These are phyloP conservation scores for Rhagologus leucostigma DNA, from an alignment of 2,113 vertebrate species.

Conservation along the genomic window DNA sequence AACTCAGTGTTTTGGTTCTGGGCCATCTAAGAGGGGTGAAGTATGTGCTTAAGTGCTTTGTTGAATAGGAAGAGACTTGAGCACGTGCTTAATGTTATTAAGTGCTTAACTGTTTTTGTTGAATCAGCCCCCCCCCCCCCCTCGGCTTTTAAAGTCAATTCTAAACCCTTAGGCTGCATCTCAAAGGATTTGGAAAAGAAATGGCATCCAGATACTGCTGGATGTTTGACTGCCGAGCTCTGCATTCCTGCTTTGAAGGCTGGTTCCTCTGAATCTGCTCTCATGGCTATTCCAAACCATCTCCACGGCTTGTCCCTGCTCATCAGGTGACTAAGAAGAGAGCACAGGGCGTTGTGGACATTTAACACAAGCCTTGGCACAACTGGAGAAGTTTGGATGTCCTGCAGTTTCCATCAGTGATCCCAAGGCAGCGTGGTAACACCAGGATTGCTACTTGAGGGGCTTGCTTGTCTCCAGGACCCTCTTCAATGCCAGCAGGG, in stretches of 20 bases:
- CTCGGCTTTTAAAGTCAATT: conserved; percentile 36
- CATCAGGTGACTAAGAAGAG: not conserved
- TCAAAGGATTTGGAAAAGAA: conserved; percentile 51
- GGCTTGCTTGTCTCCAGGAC: not conserved
- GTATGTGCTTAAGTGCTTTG: conserved; percentile 17
- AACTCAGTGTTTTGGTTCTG: not conserved
- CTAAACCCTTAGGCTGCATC: conserved; percentile 38
- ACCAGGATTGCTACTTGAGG: not conserved
- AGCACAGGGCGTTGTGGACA: not conserved
- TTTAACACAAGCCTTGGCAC: not conserved
- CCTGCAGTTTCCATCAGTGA: not conserved
- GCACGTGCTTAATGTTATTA: conserved; percentile 51
- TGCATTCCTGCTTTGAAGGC: conserved; percentile 39
- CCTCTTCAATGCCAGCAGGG: not conserved
- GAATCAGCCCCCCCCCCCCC: not conserved
- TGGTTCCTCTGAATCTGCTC: not conserved
- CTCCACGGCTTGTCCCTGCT: not conserved
- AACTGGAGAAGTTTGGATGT: not conserved
- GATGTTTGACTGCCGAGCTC: conserved; percentile 18
- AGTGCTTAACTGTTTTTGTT: conserved; percentile 54
- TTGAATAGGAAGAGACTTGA: conserved; percentile 51
- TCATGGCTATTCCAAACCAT: not conserved
- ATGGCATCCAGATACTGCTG: conserved; percentile 1
- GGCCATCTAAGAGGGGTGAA: conserved; percentile 6
- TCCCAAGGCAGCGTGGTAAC: not conserved